Evolutionary conservation across 2,797 vertebrate species (phyloP).

Genomic region (Antrozous pallidus): DNA sequence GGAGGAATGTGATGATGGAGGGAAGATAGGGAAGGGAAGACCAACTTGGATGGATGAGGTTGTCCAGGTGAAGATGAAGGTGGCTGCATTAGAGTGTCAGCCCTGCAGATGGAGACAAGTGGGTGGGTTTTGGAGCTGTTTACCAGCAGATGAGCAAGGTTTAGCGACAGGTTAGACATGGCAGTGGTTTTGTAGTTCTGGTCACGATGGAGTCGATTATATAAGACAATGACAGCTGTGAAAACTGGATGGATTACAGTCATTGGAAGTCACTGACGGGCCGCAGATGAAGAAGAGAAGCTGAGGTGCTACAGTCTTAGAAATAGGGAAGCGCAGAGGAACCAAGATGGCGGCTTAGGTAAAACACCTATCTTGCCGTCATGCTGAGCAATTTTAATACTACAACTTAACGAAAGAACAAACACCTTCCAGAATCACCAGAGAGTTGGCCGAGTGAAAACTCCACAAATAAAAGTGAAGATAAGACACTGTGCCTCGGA

Average conservation of each 20-base stretch:
- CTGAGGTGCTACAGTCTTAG: not conserved
- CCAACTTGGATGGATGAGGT: not conserved
- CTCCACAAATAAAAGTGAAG: no score
- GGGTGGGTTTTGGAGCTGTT: not conserved
- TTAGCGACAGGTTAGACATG: not conserved
- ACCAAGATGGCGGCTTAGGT: no score
- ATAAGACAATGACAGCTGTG: not conserved
- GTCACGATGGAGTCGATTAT: not conserved
- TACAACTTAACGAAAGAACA: no score
- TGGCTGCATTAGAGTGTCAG: rapidly evolving
- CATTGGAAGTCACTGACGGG: not conserved
- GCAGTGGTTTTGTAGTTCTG: not conserved
- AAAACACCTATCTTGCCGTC: no score
- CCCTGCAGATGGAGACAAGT: not conserved
- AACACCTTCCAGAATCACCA: no score
- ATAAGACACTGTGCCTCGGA: no score
- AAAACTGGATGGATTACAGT: not conserved
- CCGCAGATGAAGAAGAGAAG: not conserved
- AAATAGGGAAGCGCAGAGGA: not conserved
- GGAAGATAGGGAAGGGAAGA: not conserved
- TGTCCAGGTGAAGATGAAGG: not conserved
- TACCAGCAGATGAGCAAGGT: not conserved
- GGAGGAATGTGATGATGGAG: not conserved
- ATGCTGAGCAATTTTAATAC: no score
- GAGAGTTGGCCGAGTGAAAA: no score